Conservation (phyloP, 2,797 vertebrate genomes). For the Sciurus vulgaris region DNA sequence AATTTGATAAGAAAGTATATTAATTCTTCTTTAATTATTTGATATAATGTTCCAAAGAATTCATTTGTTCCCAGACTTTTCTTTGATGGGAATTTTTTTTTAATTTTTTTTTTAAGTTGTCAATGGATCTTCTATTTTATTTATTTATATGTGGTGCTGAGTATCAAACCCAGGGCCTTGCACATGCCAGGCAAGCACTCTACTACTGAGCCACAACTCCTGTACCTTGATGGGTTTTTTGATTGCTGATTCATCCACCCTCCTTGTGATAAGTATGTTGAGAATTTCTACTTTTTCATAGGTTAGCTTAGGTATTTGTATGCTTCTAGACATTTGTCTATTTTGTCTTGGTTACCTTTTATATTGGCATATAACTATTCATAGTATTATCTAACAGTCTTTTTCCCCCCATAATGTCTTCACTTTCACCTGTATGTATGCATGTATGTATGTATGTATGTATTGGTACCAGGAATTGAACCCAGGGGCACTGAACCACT, state of each 20-base stretch:
- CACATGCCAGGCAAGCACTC: no score
- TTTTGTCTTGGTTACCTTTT: background rate
- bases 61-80: background rate
- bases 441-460: no score
- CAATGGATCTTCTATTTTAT: no score
- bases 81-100: background rate
- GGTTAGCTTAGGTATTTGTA: background rate
- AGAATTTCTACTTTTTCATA: background rate
- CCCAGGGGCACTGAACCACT: no score
- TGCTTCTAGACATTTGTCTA: background rate
- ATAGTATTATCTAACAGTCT: background rate
- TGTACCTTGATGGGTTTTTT: background rate
- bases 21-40: background rate
- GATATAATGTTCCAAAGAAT: background rate
- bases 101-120: no score
- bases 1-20: background rate
- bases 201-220: no score
- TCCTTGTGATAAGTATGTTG: background rate
- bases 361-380: background rate
- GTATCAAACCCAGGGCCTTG: no score
- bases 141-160: no score
- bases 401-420: background rate
- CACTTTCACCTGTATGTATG: background rate
- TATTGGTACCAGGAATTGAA: no score
- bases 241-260: background rate